Evolutionary conservation across 2,888 invertebrate genomes (phyloP).

Genomic region (Anoncus sp.): DNA sequence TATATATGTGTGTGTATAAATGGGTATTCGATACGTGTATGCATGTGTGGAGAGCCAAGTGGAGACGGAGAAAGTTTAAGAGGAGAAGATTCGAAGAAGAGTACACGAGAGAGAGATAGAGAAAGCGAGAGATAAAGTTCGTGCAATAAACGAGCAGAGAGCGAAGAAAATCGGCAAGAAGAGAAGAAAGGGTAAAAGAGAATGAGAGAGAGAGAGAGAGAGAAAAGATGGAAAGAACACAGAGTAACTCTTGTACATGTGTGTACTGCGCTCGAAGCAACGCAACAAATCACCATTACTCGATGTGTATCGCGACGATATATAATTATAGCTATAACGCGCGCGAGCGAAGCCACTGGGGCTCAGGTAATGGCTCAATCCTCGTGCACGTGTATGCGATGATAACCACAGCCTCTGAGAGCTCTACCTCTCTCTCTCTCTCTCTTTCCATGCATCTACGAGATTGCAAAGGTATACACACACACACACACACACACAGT

Average conservation of each 20-base stretch:
- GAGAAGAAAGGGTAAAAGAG: slow-evolving; percentile 43
- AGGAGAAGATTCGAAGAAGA: slow-evolving; percentile 42
- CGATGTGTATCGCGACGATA: slow-evolving; percentile 82
- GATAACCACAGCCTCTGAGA: slow-evolving; percentile 74
- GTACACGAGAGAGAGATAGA: slow-evolving; percentile 19
- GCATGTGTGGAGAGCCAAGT: slow-evolving; percentile 24
- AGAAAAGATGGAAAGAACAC: slow-evolving; percentile 41
- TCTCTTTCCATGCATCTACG: slow-evolving; percentile 56
- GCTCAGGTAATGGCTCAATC: slow-evolving; percentile 83
- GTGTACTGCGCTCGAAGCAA: slow-evolving; percentile 73
- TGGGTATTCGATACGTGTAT: slow-evolving; percentile 31
- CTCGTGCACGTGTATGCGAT: slow-evolving; percentile 79
- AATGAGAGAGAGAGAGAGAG: slow-evolving; percentile 37
- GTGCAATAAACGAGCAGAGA: slow-evolving; percentile 43
- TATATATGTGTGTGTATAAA: slow-evolving; percentile 25
- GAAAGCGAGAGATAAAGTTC: slow-evolving; percentile 25
- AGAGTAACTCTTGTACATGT: slow-evolving; percentile 68
- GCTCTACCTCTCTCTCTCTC: slow-evolving; percentile 13
- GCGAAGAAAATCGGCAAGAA: slow-evolving; percentile 19
- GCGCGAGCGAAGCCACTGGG: slow-evolving; percentile 59
- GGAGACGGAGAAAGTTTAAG: slow-evolving; percentile 39
- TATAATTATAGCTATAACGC: slow-evolving; percentile 82
- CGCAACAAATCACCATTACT: slow-evolving; percentile 83
- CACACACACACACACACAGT: slow-evolving; percentile 66
- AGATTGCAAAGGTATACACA: slow-evolving; percentile 55